Base-by-base conservation (phyloP, 2,888 invertebrate species). In the Dermolepida albohirtum region DNA sequence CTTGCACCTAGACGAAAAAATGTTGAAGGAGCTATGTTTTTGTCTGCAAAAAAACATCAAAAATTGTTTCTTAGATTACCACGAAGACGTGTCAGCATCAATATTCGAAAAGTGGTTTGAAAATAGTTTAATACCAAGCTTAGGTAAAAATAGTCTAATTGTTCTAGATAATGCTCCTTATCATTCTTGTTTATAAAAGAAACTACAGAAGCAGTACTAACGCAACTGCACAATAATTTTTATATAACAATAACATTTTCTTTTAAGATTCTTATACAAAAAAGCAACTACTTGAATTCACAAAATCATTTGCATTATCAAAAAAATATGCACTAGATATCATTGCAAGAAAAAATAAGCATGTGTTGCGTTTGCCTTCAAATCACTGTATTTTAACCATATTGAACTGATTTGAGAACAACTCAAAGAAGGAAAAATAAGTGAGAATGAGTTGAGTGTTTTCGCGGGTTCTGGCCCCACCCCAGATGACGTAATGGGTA, bases 81-180 rank as follows among this genome's bases (percentile, higher is more conserved):
- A n/a, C n/a, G n/a, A n/a, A n/a, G n/a, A n/a, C n/a, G n/a, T 41
- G 41, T 41, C 41, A n/a, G 41, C 41, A 41, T n/a, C 41, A 41
- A n/a, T 41, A 41, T 41, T 41, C 1, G 41, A 41, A 41, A 41
- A 41, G 10, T 41, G 41, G 41, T 41, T 41, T n/a, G 41, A 41
- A n/a, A n/a, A n/a, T n/a, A n/a, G n/a, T n/a, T n/a, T n/a, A n/a
- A n/a, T n/a, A n/a, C n/a, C n/a, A n/a, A 41, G n/a, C 11, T 41
- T 41, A 41, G 41, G n/a, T n/a, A n/a, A 10, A 41, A 41, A 41
- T 41, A 41, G 41, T 41, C 11, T 41, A 41, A 41, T 41, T 41
- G 41, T 41, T 41, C 41, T 41, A n/a, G 41, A 41, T 41, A 41
- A 41, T 41, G 41, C 41, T 41, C 41, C 41, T 10, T 41, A 41